These are phyloP conservation scores for Eonycteris spelaea DNA, from an alignment of 2,113 vertebrate species.

Conservation along the genomic window DNA sequence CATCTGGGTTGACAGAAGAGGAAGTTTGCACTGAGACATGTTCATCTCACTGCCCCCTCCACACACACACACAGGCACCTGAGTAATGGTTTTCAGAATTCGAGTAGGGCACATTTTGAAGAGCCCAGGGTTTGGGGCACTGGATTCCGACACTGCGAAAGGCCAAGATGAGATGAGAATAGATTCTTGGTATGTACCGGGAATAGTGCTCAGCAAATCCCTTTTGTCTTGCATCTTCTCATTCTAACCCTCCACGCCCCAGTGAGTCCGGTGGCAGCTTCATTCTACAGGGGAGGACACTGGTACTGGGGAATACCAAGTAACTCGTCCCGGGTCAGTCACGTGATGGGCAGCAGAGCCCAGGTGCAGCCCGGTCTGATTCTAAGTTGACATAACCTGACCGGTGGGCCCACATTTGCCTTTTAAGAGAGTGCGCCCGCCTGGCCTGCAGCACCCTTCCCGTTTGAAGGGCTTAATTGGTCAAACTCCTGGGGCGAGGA, in stretches of 20 bases:
- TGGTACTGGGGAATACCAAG: fast-evolving
- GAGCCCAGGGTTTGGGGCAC: background rate
- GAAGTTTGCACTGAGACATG: background rate
- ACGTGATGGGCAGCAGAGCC: fast-evolving
- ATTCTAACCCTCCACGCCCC: background rate
- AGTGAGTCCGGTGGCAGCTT: background rate
- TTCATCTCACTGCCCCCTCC: fast-evolving
- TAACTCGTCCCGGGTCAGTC: background rate
- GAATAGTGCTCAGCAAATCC: background rate
- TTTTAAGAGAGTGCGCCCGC: background rate
- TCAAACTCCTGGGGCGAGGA: background rate
- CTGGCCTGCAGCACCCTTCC: background rate
- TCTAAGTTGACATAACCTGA: background rate
- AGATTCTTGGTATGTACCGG: background rate
- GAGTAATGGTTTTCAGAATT: background rate
- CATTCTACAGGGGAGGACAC: background rate
- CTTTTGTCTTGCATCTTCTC: fast-evolving
- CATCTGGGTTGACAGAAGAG: background rate
- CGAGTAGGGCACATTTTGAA: background rate
- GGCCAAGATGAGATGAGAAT: background rate
- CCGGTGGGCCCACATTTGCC: too few relatives aligned
- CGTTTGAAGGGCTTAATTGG: background rate
- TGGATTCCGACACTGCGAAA: background rate
- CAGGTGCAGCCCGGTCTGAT: background rate
- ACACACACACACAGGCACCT: background rate